Evolutionary conservation across 1,140 invertebrate species (phyloP), one percentile per base, ranked within the genome.

Genomic region (Hyles euphorbiae): DNA sequence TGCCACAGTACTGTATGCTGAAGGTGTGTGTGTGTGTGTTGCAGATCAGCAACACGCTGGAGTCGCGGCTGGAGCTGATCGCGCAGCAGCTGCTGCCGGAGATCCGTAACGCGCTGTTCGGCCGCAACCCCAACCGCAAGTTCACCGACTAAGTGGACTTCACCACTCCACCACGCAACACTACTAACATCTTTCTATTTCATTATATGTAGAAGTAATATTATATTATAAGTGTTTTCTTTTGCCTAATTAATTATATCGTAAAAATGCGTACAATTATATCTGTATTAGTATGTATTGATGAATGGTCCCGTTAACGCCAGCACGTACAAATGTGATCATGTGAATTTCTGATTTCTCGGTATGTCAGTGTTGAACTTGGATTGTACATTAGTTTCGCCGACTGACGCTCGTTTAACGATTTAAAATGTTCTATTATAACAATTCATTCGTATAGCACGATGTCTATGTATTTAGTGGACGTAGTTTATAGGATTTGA

Each of bases 71-170:
- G 83, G 97, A 98, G 73, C 91, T 99, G 83, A 97, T 99, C 80
- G 96, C 97, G 54, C 93, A 95, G 76, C 96, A 99, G 90, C 92
- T 99, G 87, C 89, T 99, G 74, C 98, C 98, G 5, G 94, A 98
- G 84, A 95, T 99, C 63, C 95, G 98, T 90, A 95, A 93, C 53
- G 95, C 96, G 34, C 91, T 99, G 53, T 99, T 99, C 89, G 98
- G 98, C 34, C 92, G 92, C 67, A 99, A 99, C 89, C 93, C 94
- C 45, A 99, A 99, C 91, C 94, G 98, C 78, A 98, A 97, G 92
- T 99, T 99, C 91, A 94, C 94, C 72, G 98, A 99, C 91, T 99
- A 98, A 93, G 78, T n/a, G 53, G 63, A 22, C 36, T 34, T 48
- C 45, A 60, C 52, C 62, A 60, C 53, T 49, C 56, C 73, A 70